Evolutionary conservation across 2,888 invertebrate genomes (phyloP), one percentile per base, ranked within the genome.

Genomic region (Magallana nippona): DNA sequence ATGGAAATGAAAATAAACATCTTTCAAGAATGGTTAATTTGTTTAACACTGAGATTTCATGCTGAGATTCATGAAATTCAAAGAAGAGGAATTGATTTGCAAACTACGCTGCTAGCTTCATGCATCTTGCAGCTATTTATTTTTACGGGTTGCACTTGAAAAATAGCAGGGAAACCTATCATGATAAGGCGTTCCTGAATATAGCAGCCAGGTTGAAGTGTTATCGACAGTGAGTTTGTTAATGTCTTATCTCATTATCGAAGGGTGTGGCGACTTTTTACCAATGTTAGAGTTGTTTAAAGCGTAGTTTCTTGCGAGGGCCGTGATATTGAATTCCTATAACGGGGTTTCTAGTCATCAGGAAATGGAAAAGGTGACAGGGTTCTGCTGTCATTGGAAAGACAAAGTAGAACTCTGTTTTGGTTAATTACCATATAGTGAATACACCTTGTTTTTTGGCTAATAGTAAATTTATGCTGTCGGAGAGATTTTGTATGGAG

Each of bases 191-290:
- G 71, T 71, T 22, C 27, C 71, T 71, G 71, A 71, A 71, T 60
- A 60, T 71, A 22, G 71, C 27, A 71, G 71, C 71, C 32, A 22
- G 71, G 22, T 71, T 3, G 71, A 71, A 27, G 27, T 71, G 27
- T 71, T 71, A 71, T 71, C 71, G 71, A 71, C 71, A 71, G 71
- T 27, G 15, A 71, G 71, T 71, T 32, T 71, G 71, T 71, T 71
- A 27, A 71, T 32, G 71, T 71, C 22, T 71, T 71, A 63, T 63
- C 63, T 63, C 22, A 71, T 71, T 71, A 71, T 71, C 8, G 71
- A 3, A 71, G 71, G 71, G 71, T 71, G 71, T 71, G 71, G 71
- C 32, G 27, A 27, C 27, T 71, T 63, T 63, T 71, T 71, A 71
- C 27, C 15, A 15, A 32, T 11, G 27, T 32, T 71, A 32, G 27